Evolutionary conservation across 1,140 invertebrate species (phyloP), one percentile per base, ranked within the genome.

Genomic region (Conus betulinus): DNA sequence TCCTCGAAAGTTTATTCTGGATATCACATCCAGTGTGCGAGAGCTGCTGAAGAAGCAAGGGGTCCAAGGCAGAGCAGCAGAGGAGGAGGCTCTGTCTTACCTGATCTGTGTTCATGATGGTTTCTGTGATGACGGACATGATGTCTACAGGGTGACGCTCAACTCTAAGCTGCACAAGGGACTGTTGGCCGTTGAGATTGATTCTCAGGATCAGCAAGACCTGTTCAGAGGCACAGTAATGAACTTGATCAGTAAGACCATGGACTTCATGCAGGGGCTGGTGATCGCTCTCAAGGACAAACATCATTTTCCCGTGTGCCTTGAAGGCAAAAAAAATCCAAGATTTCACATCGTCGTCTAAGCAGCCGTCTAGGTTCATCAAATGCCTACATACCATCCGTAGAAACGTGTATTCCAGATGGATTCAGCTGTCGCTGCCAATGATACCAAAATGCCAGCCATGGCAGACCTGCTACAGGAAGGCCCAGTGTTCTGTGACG

Each of bases 1-100:
- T 6, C 89, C 89, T 5, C 83, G 89, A 51, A 90, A 87, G 63
- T 90, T 90, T 79, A n/a, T 87, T 3, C 85, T 90, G 74, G 88
- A 90, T 78, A 79, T 88, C 15, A 83, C 87, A 87, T 39, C 83
- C 39, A 71, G 87, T 11, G 79, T 87, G 17, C 84, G 23, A 78
- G 52, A 88, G 13, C 27, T 79, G 20, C 11, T 85, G 25, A 86
- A 79, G 84, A 87, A 88, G 74, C n/a, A 25, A 10, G 78, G 78
- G 10, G n/a, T 87, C 6, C 74, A 84, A 13, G 52, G 71, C 15
- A 85, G 20, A 52, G 83, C 67, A 25, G 27, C 83, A 25, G 55
- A 81, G 6, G 25, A 84, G 6, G 78, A 88, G 20, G 39, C 84
- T 13, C 71, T 85, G 39, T 84, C 89, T 60, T 90, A 63, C 27